Evolutionary conservation across 2,888 invertebrate species (phyloP).

Genomic region (Nomada hirtipes): DNA sequence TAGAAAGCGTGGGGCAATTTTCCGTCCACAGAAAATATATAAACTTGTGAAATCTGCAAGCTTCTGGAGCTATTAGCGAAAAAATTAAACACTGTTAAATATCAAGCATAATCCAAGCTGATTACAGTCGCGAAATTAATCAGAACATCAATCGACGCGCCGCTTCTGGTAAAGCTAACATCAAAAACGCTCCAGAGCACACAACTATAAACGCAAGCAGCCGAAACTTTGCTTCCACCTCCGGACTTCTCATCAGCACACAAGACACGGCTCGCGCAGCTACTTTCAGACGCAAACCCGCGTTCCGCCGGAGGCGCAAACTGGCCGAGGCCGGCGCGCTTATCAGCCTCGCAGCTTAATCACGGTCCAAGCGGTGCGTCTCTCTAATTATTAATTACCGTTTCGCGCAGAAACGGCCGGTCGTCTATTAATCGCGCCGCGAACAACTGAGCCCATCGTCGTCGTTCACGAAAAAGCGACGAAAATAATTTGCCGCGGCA

Average conservation of each 20-base stretch:
- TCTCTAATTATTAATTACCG: conserved; percentile 61
- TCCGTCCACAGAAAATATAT: no score
- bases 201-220: neutral
- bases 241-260: neutral
- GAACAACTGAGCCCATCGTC: conserved; percentile 30
- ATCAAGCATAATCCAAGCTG: no score
- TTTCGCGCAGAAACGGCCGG: conserved; percentile 24
- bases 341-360: conserved; percentile 39
- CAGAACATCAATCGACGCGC: neutral
- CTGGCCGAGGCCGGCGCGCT: conserved; percentile 1
- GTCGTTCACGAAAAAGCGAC: conserved; percentile 41
- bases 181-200: no score
- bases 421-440: conserved; percentile 39
- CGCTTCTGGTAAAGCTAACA: no score
- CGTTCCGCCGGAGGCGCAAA: neutral
- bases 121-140: neutral
- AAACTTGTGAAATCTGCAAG: no score
- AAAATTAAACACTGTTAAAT: neutral
- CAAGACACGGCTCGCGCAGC: neutral
- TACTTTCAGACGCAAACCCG: conserved; percentile 18
- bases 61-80: neutral
- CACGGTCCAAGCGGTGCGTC: conserved; percentile 25
- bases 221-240: neutral
- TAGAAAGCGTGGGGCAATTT: no score
- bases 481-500: conserved; percentile 43